phyloP scores from a whole-genome alignment of 2,113 vertebrate species.

The Albula goreensis region DNA sequence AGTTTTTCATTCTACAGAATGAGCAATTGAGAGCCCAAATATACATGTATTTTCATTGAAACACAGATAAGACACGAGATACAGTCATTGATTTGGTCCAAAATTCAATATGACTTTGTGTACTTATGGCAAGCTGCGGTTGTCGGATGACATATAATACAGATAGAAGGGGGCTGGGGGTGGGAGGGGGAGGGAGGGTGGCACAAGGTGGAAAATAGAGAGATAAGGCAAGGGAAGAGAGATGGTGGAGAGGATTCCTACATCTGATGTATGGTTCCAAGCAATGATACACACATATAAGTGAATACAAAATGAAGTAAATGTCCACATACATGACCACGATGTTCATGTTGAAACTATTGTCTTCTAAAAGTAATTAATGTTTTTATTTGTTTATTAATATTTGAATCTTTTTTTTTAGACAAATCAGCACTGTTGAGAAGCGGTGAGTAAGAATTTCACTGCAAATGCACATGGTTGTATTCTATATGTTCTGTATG shows the following conservation, averaged over 20 bases:
- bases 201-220: not conserved
- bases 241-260: not conserved
- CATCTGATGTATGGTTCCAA: not conserved
- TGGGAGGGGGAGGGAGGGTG: not conserved
- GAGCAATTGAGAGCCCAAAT: not conserved
- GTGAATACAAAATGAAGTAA: not conserved
- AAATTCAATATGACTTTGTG: not conserved
- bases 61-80: not conserved
- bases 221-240: not conserved
- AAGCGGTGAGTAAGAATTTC: too few relatives aligned
- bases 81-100: not conserved
- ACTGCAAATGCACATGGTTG: too few relatives aligned
- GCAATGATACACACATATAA: not conserved
- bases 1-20: too few relatives aligned
- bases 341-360: too few relatives aligned
- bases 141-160: not conserved
- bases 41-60: slow-evolving; percentile 1
- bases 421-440: too few relatives aligned
- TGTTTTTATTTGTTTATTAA: too few relatives aligned
- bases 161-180: not conserved
- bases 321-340: too few relatives aligned
- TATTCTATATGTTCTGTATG: too few relatives aligned
- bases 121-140: not conserved
- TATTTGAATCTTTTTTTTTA: too few relatives aligned
- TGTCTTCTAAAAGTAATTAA: too few relatives aligned